A percentile compares a stretch with the other conserved stretches of the same genome.
Conservation (phyloP, 2,888 invertebrate species). For the Acronicta leporina region DNA sequence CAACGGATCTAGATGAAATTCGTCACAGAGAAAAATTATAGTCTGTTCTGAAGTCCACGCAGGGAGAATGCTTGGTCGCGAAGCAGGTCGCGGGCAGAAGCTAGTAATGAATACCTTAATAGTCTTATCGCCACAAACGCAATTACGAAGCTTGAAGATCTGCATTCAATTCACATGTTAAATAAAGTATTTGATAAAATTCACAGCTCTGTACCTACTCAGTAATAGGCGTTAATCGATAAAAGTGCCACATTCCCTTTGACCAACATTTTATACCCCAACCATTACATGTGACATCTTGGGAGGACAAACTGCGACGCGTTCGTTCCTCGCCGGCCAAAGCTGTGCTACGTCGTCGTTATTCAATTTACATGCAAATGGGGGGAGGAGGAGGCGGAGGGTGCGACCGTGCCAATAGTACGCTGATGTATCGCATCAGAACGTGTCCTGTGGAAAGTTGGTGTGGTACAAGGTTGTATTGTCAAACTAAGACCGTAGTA, state of each 20-base stretch:
- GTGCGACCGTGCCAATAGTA: constrained; percentile 81
- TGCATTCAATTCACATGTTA: too few relatives aligned
- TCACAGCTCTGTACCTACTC: too few relatives aligned
- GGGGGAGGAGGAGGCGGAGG: constrained; percentile 55
- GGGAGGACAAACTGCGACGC: constrained; percentile 72
- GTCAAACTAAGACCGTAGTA: too few relatives aligned
- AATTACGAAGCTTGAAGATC: too few relatives aligned
- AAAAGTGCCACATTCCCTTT: constrained; percentile 10
- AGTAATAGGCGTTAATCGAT: constrained; percentile 9
- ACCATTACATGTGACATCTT: constrained; percentile 69
- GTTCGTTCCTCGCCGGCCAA: constrained; percentile 70
- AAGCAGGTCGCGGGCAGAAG: too few relatives aligned
- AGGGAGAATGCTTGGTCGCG: too few relatives aligned
- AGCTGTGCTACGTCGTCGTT: constrained; percentile 82
- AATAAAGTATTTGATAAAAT: not conserved
- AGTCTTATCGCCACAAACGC: too few relatives aligned
- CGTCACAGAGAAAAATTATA: too few relatives aligned
- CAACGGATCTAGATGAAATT: too few relatives aligned
- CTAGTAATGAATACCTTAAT: too few relatives aligned
- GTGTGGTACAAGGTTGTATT: constrained; percentile 39
- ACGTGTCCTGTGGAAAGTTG: constrained; percentile 75
- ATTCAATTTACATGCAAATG: constrained; percentile 90
- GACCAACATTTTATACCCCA: constrained; percentile 49
- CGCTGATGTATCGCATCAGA: constrained; percentile 86
- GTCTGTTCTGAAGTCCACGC: too few relatives aligned